Evolutionary conservation across 1,140 invertebrate genomes (phyloP).

Genomic region (Leptinotarsa undecemlineata): DNA sequence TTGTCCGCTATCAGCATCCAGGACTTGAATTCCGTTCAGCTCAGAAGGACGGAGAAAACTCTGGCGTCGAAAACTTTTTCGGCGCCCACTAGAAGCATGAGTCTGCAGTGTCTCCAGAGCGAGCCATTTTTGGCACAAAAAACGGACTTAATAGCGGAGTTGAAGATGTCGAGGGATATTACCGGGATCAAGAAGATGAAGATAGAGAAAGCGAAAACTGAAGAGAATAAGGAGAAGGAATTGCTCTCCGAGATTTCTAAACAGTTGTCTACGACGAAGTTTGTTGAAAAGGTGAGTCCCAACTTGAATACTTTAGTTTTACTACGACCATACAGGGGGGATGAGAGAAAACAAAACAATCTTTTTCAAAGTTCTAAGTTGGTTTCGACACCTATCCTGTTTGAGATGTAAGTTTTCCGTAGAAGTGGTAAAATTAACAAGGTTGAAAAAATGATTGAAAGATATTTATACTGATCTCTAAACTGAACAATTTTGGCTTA

Average conservation of each 20-base stretch:
- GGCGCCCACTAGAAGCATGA: constrained; percentile 73
- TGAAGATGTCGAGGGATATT: constrained; percentile 88
- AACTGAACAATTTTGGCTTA: too few species aligned
- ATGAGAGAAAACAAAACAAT: too few species aligned
- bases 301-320: too few species aligned
- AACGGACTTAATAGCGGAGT: constrained; percentile 84
- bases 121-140: constrained; percentile 77
- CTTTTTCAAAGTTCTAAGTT: too few species aligned
- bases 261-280: constrained; percentile 83
- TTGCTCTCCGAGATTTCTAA: constrained; percentile 80
- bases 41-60: constrained; percentile 75
- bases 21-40: constrained; percentile 78
- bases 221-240: constrained; percentile 77
- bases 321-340: too few species aligned
- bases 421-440: too few species aligned
- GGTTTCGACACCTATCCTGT: too few species aligned
- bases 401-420: too few species aligned
- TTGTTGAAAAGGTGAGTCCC: constrained; percentile 79
- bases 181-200: constrained; percentile 88
- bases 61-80: constrained; percentile 78
- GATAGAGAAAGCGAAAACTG: constrained; percentile 80
- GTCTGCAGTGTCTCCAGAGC: constrained; percentile 71
- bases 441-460: too few species aligned
- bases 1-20: constrained; percentile 83
- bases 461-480: too few species aligned